These are phyloP conservation scores for Dendrocincla tyrannina DNA, from an alignment of 2,797 vertebrate genomes.

Conservation along the genomic window DNA sequence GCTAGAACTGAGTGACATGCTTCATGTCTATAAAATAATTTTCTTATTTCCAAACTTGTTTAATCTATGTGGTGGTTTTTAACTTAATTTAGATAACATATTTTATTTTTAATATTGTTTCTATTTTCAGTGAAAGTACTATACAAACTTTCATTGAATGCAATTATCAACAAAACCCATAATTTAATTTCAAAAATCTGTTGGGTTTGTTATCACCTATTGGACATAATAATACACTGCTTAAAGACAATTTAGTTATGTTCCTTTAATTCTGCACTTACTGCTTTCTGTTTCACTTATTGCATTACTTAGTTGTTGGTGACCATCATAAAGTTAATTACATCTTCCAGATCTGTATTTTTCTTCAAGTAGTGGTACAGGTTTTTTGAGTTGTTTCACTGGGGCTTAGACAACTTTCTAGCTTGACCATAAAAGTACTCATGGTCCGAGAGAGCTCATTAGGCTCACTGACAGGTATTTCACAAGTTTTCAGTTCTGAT, in stretches of 20 bases:
- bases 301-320: not conserved
- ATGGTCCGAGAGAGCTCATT: not conserved
- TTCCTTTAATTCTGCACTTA: not conserved
- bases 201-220: not conserved
- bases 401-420: not conserved
- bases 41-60: not conserved
- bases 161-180: not conserved
- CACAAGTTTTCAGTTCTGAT: not conserved
- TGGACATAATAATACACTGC: not conserved
- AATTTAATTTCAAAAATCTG: not conserved
- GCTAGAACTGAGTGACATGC: not conserved
- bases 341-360: not conserved
- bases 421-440: not conserved
- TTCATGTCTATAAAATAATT: not conserved
- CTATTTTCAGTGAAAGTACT: not conserved
- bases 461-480: not conserved
- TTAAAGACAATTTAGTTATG: not conserved
- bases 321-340: not conserved
- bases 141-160: not conserved
- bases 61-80: not conserved
- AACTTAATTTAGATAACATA: not conserved
- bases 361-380: not conserved
- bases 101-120: not conserved
- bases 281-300: not conserved
- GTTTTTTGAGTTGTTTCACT: not conserved